These are phyloP conservation scores for Barbus barbus DNA, from an alignment of 2,113 vertebrate species.

Conservation along the genomic window DNA sequence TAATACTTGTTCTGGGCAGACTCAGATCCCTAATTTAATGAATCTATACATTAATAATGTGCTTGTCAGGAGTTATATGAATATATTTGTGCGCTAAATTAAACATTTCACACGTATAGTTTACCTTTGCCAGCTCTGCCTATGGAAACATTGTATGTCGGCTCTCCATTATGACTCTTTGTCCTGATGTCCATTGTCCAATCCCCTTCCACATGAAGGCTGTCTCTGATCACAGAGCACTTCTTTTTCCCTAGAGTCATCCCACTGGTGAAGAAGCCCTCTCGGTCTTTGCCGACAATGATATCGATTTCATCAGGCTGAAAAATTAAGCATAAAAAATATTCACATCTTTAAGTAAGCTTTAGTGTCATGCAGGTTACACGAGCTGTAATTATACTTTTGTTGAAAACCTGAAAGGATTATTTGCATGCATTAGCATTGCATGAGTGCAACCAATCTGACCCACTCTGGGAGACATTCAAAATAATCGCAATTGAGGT, in stretches of 20 bases:
- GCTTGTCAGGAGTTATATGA: background rate
- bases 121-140: slow-evolving; percentile 90
- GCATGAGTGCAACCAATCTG: background rate
- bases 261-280: slow-evolving; percentile 91
- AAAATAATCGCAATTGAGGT: background rate
- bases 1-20: background rate
- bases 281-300: slow-evolving; percentile 91
- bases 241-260: slow-evolving; percentile 89
- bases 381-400: background rate
- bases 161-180: slow-evolving; percentile 89
- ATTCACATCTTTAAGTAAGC: background rate
- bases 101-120: background rate
- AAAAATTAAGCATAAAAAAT: background rate
- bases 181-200: slow-evolving; percentile 95
- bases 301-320: slow-evolving; percentile 95
- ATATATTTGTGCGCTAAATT: background rate
- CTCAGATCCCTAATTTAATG: background rate
- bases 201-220: slow-evolving; percentile 83
- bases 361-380: background rate
- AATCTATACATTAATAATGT: background rate
- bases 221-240: slow-evolving; percentile 94
- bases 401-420: background rate
- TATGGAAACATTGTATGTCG: slow-evolving; percentile 87
- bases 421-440: background rate
- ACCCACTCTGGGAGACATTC: background rate